Evolutionary conservation across 2,888 invertebrate species (phyloP).

Genomic region (Lepidochitona cinerea): DNA sequence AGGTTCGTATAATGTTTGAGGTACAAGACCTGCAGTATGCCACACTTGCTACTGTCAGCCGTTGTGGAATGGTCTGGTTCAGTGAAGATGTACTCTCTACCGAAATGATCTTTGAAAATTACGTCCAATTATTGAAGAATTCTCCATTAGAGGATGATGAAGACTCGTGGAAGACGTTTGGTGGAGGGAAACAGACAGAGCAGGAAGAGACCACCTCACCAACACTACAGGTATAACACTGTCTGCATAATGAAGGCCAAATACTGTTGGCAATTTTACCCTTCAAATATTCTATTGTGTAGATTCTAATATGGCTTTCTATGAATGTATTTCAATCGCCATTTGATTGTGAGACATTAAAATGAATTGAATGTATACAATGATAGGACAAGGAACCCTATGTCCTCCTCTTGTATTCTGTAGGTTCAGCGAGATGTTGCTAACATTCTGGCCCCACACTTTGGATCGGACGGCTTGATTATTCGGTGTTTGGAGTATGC

Average conservation of each 20-base stretch:
- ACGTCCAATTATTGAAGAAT: constrained; percentile 85
- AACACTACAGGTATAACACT: constrained; percentile 51
- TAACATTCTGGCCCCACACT: constrained; percentile 85
- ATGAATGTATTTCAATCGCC: too few species aligned
- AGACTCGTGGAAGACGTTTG: constrained; percentile 36
- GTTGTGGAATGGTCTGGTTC: constrained; percentile 99
- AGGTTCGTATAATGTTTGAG: constrained; percentile 75
- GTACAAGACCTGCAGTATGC: constrained; percentile 98
- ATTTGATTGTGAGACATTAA: too few species aligned
- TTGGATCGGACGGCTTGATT: constrained; percentile 93
- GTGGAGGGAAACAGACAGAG: constrained; percentile 26
- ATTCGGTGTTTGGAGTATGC: constrained; percentile 93
- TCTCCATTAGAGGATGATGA: constrained; percentile 68
- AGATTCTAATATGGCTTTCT: too few species aligned
- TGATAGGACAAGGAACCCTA: too few species aligned
- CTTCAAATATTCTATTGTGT: too few species aligned
- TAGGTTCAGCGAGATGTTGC: constrained; percentile 91
- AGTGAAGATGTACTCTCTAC: constrained; percentile 98
- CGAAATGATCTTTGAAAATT: constrained; percentile 99
- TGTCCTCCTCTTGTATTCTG: too few species aligned
- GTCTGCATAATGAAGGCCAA: neutral
- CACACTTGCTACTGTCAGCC: constrained; percentile 97
- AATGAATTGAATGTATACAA: too few species aligned
- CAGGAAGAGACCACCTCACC: constrained; percentile 65
- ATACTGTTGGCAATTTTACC: too few species aligned